Conservation (phyloP, 2,797 vertebrate genomes). For the Enteromius treurensis region DNA sequence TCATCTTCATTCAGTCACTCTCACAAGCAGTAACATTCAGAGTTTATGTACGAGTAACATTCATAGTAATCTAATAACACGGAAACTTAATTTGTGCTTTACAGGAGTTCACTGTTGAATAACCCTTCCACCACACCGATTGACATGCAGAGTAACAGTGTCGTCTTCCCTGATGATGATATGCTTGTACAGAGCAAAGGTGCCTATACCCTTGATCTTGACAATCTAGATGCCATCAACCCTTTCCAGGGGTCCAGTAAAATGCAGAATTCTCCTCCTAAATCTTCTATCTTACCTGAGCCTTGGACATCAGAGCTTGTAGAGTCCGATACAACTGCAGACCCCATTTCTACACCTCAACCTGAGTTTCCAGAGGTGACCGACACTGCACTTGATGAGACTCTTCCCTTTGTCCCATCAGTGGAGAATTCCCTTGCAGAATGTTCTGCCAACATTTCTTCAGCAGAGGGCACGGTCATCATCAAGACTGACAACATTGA, state of each 20-base stretch:
- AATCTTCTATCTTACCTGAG: conserved; percentile 19
- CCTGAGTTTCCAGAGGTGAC: conserved; percentile 24
- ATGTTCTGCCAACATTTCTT: conserved; percentile 59
- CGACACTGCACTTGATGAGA: conserved; percentile 71
- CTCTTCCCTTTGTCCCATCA: conserved; percentile 71
- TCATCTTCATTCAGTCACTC: neutral
- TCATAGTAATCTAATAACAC: neutral
- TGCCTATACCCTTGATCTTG: conserved; percentile 77
- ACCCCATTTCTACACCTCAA: neutral
- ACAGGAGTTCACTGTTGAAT: conserved; percentile 60
- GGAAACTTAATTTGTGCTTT: conserved; percentile 1
- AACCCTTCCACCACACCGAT: conserved; percentile 12
- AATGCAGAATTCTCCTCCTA: conserved; percentile 65
- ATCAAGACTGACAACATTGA: conserved; percentile 61
- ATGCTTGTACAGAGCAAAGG: conserved; percentile 79
- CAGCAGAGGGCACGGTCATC: conserved; percentile 72
- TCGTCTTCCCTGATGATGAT: conserved; percentile 72
- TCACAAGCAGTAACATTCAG: neutral
- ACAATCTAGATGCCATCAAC: conserved; percentile 69
- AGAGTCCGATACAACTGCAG: neutral
- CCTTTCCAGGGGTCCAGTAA: conserved; percentile 70
- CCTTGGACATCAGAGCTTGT: neutral
- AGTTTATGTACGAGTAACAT: neutral
- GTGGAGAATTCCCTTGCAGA: conserved; percentile 75
- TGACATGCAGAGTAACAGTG: conserved; percentile 25